Evolutionary conservation across 2,888 invertebrate genomes (phyloP), one percentile per base, ranked within the genome.

Genomic region (Bedellia somnulentella): DNA sequence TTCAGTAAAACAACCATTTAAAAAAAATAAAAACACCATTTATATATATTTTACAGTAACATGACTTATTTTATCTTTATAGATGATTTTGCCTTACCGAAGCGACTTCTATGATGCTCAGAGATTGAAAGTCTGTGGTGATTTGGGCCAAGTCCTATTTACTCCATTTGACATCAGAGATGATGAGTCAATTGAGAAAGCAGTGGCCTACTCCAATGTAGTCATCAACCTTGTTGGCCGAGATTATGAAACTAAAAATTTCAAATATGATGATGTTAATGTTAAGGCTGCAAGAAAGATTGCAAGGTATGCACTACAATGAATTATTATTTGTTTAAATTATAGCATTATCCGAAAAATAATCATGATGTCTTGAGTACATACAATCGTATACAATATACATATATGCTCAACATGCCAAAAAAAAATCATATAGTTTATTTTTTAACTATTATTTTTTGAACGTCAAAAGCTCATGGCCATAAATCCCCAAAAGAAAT

Each of bases 201-300:
- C 88, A 6, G 83, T 99, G 22, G 88, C 89, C 51, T 89, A 99
- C 71, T 98, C 98, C 2, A 96, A 98, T 75, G 93, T 98, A 30
- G 99, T 98, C 1, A 85, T 99, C 40, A 99, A 99, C 61, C 76
- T 97, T 34, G 80, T 99, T 38, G 97, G 98, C 3, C 80, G 90
- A 22, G 91, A 94, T 44, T 92, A 85, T 79, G 93, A 95, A 61
- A 98, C 98, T 0, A 87, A 82, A 67, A 94, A 94, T 60, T 99
- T 86, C 49, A 84, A 79, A 31, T 94, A 83, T 52, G 70, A 87
- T 32, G 93, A 94, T 70, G 92, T 96, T 0, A 83, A 98, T 76
- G 87, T 91, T 0, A 82, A 85, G 10, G 95, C 93, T 6, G 86
- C 97, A 1, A 79, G 87, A 23, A 81, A 80, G 9, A 68, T 99